Conservation (phyloP, 2,888 invertebrate species). For the Halocaridina rubra region DNA sequence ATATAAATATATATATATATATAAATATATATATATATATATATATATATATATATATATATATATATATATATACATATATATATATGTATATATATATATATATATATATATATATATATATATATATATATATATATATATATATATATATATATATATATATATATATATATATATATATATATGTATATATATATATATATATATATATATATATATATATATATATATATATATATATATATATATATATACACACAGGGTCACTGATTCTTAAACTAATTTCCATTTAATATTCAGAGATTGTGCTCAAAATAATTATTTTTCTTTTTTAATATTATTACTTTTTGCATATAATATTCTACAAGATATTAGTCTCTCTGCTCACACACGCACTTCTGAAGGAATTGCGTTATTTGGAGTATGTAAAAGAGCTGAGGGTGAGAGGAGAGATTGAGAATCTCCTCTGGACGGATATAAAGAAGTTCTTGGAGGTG, state of each 20-base stretch:
- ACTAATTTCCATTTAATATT: background rate
- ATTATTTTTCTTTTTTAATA: background rate
- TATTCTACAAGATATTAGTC: background rate
- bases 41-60: background rate
- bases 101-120: background rate
- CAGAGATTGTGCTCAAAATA: background rate
- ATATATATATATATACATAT: background rate
- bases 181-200: background rate
- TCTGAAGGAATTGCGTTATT: slow-evolving; percentile 13
- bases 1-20: background rate
- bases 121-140: background rate
- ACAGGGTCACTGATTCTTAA: too few relatives aligned
- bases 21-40: background rate
- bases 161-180: background rate
- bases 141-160: background rate
- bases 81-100: background rate
- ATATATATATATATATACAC: background rate
- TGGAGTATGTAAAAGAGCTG: slow-evolving; percentile 16
- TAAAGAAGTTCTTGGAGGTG: slow-evolving; percentile 27
- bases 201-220: background rate
- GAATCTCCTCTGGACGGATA: slow-evolving; percentile 36
- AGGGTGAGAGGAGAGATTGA: slow-evolving; percentile 25
- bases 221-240: background rate
- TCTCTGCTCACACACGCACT: slow-evolving; percentile 19
- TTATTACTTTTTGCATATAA: background rate